Evolutionary conservation across 2,797 vertebrate genomes (phyloP).

Genomic region (Xenopus petersii): DNA sequence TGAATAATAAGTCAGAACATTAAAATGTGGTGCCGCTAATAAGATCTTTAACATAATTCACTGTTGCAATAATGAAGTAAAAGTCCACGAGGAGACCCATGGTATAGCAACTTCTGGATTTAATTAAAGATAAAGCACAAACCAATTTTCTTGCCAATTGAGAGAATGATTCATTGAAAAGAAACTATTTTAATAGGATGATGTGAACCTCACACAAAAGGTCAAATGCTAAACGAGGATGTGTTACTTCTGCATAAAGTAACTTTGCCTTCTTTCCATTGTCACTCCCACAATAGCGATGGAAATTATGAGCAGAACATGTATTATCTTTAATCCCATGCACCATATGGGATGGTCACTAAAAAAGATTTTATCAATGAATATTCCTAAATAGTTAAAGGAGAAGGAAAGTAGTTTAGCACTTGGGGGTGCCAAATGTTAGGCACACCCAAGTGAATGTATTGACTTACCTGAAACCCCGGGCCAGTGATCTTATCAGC

Average conservation of each 20-base stretch:
- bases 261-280: background rate
- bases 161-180: slow-evolving; percentile 35
- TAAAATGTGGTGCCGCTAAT: slow-evolving; percentile 54
- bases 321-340: too few species aligned
- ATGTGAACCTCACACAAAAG: slow-evolving; percentile 18
- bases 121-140: slow-evolving; percentile 72
- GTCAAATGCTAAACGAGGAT: slow-evolving; percentile 31
- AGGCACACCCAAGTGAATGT: too few species aligned
- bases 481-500: too few species aligned
- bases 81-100: slow-evolving; percentile 60
- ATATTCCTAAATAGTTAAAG: too few species aligned
- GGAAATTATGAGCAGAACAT: too few species aligned
- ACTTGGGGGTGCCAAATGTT: too few species aligned
- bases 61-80: slow-evolving; percentile 59
- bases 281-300: too few species aligned
- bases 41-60: slow-evolving; percentile 55
- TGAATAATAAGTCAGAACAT: slow-evolving; percentile 60
- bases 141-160: slow-evolving; percentile 47
- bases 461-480: too few species aligned
- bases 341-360: too few species aligned
- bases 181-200: slow-evolving; percentile 30
- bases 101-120: slow-evolving; percentile 65
- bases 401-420: too few species aligned
- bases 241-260: background rate
- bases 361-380: too few species aligned